Evolutionary conservation across 2,797 vertebrate genomes (phyloP), one percentile per base, ranked within the genome.

Genomic region (Cichlasoma orientale): DNA sequence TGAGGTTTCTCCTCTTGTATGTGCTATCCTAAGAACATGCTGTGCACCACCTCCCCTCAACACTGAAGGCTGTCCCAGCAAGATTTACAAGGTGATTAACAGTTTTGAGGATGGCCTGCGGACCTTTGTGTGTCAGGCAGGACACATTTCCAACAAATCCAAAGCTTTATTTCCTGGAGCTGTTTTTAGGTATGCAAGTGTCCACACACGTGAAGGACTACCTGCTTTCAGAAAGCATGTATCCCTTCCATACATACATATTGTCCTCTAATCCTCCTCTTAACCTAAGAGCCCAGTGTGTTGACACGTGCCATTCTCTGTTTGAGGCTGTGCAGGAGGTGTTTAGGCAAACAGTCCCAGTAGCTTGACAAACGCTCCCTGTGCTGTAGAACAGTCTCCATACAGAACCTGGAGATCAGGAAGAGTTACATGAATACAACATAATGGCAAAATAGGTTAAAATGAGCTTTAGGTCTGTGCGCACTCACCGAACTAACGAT

Each of bases 281-380:
- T 3, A 7, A 25, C 29, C 90, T 96, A 98, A 52, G 97, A 98
- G 77, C 97, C 97, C n/a, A 96, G 96, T 29, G 96, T 96, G 92
- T 97, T 97, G 93, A 95, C 96, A 54, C 92, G 96, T 1, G 94
- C 92, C 50, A 97, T 97, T 69, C 96, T 96, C 94, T 96, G 96
- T 74, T 96, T 95, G 71, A 99, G 95, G 84, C 94, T 97, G 90
- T 96, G 95, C 75, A 99, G 96, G 68, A 99, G 91, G 90, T 98
- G 97, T 90, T 97, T 98, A 57, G 98, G 98, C 85, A 99, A 95
- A 89, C 96, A 97, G 83, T 97, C 96, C 97, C 97, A 98, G 55
- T 96, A 95, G 74, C 87, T 92, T 36, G 97, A 96, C 89, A 99
- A 83, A 63, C 92, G 92, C 87, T 97, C 96, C 87, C 95, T 96